These are phyloP conservation scores for Syngnathus floridae DNA, from an alignment of 2,113 vertebrate species.

Conservation along the genomic window DNA sequence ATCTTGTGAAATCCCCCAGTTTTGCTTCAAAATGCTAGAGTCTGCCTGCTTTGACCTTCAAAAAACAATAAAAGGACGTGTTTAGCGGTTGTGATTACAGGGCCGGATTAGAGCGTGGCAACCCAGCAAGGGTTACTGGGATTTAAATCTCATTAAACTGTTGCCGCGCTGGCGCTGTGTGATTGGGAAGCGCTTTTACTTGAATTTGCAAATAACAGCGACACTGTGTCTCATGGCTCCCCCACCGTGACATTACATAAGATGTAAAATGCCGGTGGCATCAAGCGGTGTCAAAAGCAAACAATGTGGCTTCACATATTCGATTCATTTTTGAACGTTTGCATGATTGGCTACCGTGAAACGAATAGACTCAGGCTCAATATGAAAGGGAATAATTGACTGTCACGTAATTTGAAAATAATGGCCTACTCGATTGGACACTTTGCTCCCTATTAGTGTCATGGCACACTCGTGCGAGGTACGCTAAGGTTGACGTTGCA, in stretches of 20 bases:
- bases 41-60: conserved; percentile 34
- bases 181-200: conserved; percentile 28
- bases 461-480: background rate
- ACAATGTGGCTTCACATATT: background rate
- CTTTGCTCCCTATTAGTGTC: background rate
- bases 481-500: background rate
- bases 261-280: background rate
- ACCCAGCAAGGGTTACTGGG: conserved; percentile 41
- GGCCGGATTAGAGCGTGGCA: conserved; percentile 49
- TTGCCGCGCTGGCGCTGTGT: conserved; percentile 26
- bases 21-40: conserved; percentile 26
- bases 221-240: background rate
- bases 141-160: conserved; percentile 60
- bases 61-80: conserved; percentile 24
- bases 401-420: background rate
- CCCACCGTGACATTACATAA: background rate
- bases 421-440: background rate
- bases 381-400: background rate
- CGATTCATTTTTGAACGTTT: no score
- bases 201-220: conserved; percentile 6
- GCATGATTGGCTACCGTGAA: background rate
- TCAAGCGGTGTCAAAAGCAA: background rate
- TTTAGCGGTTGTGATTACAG: conserved; percentile 40
- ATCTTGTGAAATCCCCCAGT: background rate
- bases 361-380: background rate